A percentile compares a stretch with the other conserved stretches of the same genome.
These are phyloP conservation scores for Rhamnusium bicolor DNA, from an alignment of 2,888 invertebrate species.

Conservation along the genomic window DNA sequence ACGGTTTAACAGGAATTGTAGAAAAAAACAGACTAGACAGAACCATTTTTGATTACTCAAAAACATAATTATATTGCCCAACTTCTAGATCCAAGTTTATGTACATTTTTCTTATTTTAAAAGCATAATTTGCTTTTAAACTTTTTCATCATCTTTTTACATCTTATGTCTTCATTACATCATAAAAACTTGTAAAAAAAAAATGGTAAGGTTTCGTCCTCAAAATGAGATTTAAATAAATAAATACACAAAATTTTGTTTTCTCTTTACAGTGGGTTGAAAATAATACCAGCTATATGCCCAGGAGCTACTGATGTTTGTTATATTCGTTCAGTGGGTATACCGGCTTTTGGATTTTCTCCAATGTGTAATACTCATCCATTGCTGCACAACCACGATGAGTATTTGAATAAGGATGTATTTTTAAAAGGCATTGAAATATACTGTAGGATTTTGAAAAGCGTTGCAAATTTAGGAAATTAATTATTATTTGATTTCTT, in stretches of 20 bases:
- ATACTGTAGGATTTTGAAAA: neutral
- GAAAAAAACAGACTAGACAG: no score
- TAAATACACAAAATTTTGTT: neutral
- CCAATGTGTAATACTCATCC: constrained; percentile 90
- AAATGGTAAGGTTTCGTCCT: neutral
- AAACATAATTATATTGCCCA: no score
- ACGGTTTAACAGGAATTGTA: no score
- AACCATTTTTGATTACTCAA: no score
- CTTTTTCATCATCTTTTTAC: no score
- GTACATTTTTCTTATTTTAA: no score
- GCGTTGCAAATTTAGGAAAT: neutral
- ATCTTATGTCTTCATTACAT: no score
- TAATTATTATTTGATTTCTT: no score
- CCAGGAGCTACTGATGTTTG: constrained; percentile 92
- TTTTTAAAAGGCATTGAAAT: neutral
- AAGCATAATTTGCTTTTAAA: no score
- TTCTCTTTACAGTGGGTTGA: constrained; percentile 66
- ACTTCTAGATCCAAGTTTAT: no score
- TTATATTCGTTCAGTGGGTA: constrained; percentile 82
- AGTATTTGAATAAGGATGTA: constrained; percentile 81
- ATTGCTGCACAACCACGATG: constrained; percentile 92
- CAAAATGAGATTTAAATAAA: neutral
- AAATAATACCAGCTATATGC: constrained; percentile 81
- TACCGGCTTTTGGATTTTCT: constrained; percentile 91
- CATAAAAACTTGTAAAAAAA: no score